Conservation (phyloP, 2,797 vertebrate genomes). For the Petrocephalus schoutedeni region DNA sequence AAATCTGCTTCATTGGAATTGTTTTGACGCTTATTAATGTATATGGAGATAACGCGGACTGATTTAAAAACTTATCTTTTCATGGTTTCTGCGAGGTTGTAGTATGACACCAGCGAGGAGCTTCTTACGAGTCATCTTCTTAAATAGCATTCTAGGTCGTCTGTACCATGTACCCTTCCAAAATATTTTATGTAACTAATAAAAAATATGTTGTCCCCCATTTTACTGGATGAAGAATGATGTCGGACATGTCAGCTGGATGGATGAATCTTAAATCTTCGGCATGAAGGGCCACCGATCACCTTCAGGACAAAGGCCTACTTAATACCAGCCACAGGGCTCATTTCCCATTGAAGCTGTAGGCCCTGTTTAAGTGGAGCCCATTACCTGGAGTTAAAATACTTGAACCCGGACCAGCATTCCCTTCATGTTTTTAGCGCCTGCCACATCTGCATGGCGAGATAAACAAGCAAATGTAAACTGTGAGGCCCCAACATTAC, state of each 20-base stretch:
- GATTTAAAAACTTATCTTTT: background rate
- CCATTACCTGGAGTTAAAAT: background rate
- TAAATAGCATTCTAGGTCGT: background rate
- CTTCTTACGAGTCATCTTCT: too few relatives aligned
- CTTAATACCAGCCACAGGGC: background rate
- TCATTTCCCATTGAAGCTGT: background rate
- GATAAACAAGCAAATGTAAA: constrained; percentile 1
- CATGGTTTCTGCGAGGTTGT: background rate
- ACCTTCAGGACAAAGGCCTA: background rate
- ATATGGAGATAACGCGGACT: background rate
- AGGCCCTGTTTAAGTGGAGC: background rate
- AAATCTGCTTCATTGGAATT: background rate
- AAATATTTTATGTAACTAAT: background rate
- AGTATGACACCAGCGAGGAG: background rate
- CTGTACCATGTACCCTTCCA: background rate
- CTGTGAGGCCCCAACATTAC: background rate
- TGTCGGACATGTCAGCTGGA: background rate
- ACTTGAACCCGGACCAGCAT: background rate
- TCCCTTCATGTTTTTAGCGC: background rate
- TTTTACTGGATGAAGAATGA: background rate
- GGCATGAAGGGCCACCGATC: background rate
- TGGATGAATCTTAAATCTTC: background rate
- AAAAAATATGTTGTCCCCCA: background rate
- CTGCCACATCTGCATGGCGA: background rate
- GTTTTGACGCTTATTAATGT: background rate